A percentile compares a stretch with the other conserved stretches of the same genome.
Evolutionary conservation across 2,888 invertebrate genomes (phyloP).

Genomic region (Tachina lurida): DNA sequence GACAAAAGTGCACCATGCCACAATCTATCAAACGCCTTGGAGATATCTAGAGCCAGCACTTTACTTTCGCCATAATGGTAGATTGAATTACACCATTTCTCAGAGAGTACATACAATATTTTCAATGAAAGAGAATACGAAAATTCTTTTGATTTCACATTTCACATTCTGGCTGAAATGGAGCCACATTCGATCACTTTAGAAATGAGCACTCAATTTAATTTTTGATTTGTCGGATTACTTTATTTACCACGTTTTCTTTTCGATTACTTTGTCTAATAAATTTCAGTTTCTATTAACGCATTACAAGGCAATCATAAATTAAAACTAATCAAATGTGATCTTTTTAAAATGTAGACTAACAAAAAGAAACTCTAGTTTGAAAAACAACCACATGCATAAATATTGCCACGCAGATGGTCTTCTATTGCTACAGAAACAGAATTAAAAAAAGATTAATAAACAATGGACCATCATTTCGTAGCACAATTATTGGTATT

Average conservation of each 20-base stretch:
- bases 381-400: background rate
- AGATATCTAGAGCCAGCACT: too few species aligned
- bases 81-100: too few species aligned
- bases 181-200: too few species aligned
- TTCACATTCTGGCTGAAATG: too few species aligned
- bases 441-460: background rate
- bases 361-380: slow-evolving; percentile 30
- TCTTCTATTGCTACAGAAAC: slow-evolving; percentile 1
- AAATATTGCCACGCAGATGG: slow-evolving; percentile 18
- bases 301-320: slow-evolving; percentile 63
- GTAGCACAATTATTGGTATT: background rate
- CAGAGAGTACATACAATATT: too few species aligned
- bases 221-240: slow-evolving; percentile 25
- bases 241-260: background rate
- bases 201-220: background rate
- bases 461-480: slow-evolving; percentile 54
- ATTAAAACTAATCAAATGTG: slow-evolving; percentile 65
- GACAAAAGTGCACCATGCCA: too few species aligned
- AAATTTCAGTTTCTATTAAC: background rate
- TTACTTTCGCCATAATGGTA: too few species aligned
- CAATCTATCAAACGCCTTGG: too few species aligned
- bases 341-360: slow-evolving; percentile 47
- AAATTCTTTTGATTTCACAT: too few species aligned
- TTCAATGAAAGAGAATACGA: too few species aligned
- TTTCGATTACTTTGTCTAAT: background rate